Base-by-base conservation (phyloP, 2,797 vertebrate species). In the Halcyon leucocephala region DNA sequence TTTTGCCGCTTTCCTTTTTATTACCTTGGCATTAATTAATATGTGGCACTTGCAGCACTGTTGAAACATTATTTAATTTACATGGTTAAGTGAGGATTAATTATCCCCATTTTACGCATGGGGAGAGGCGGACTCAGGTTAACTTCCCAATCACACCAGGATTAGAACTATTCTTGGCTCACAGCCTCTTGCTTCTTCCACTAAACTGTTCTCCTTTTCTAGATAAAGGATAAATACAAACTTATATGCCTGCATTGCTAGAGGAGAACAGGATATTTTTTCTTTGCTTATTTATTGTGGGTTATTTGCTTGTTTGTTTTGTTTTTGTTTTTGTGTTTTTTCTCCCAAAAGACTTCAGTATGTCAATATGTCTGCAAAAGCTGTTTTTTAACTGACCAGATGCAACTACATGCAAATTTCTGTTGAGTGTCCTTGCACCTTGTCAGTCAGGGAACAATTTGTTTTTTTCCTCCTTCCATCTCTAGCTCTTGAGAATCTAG, bases 11-110 rank as follows among this genome's bases (percentile, higher is more conserved):
- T 78, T 73, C 39, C 69, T 90, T 95, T 96, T 94, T 93, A 92
- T 93, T 92, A 74, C 71, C 64, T 89, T 86, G 60, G 17, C 71
- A 89, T 93, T 96, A 96, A 96, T 96, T 97, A 97, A 89, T 95
- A 86, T 39, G 80, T 95, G 87, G 73, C 83, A 87, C 92, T 95
- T 96, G 71, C 90, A 95, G 91, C 83, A 84, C 94, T 90, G 86
- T 95, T 94, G 91, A 95, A 96, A 92, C 91, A 89, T 96, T 93
- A 96, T 95, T 97, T 96, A 96, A 96, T 96, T 96, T 96, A 92
- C 86, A 82, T 95, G 91, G 89, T 95, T 97, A 96, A 96, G 93
- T 92, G 94, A 96, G 94, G 86, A 93, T 96, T 96, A 96, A 95
- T 97, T 96, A 95, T 96, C 71, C 64, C 96, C 83, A 95, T 96